Percentiles rank a stretch among this genome's conserved stretches.
phyloP scores from a whole-genome alignment of 2,888 invertebrate species.

The Andrena hattorfiana region DNA sequence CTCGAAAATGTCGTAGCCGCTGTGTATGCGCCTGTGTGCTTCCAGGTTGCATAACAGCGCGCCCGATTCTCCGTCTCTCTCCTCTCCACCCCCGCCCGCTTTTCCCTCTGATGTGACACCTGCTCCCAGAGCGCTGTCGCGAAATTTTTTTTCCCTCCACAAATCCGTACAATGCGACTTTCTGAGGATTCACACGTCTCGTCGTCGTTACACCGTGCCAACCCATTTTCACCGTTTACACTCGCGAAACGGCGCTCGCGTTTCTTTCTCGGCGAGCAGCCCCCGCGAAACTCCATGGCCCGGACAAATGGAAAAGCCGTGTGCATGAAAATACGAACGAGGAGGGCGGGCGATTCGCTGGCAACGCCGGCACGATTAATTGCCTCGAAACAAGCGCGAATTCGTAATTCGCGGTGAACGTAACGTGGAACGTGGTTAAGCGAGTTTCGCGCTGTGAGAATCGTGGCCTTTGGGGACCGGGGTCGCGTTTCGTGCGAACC shows the following conservation, averaged over 20 bases:
- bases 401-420: conserved; percentile 14
- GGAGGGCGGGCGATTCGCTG: background rate
- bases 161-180: conserved; percentile 36
- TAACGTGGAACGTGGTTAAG: conserved; percentile 14
- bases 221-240: conserved; percentile 30
- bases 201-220: conserved; percentile 12
- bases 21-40: conserved; percentile 2
- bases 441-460: conserved; percentile 37
- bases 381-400: conserved; percentile 22
- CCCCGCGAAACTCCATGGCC: background rate
- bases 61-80: conserved; percentile 39
- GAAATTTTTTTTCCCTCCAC: conserved; percentile 25
- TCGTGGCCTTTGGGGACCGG: conserved; percentile 16
- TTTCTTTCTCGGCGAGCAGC: background rate
- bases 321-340: background rate
- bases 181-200: conserved; percentile 28
- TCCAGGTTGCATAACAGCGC: conserved; percentile 63
- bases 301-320: background rate
- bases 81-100: conserved; percentile 18
- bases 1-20: conserved; percentile 73
- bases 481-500: conserved; percentile 40
- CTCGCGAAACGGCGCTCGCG: background rate
- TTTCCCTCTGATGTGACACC: conserved; percentile 38
- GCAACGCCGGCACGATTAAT: conserved; percentile 31
- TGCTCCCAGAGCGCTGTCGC: conserved; percentile 38